Evolutionary conservation across 2,797 vertebrate species (phyloP).

Genomic region (Melanogrammus aeglefinus): DNA sequence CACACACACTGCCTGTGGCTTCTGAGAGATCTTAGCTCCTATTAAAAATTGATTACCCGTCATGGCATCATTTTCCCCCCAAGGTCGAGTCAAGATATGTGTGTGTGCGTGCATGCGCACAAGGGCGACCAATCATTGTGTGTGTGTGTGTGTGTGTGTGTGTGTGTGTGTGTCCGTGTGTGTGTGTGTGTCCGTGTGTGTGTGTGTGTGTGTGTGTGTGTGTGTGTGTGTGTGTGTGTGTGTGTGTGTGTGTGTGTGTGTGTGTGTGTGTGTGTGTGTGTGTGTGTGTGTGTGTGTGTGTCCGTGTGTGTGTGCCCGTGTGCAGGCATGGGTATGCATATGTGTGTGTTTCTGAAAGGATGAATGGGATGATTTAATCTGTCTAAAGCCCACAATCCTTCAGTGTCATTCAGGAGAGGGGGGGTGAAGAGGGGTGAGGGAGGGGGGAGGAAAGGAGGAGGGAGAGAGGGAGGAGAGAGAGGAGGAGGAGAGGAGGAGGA

Average conservation of each 20-base stretch:
- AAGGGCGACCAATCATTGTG: neutral
- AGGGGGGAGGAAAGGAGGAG: constrained; percentile 20
- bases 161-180: neutral
- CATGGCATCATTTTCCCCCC: constrained; percentile 63
- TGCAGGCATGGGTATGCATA: too few relatives aligned
- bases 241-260: too few relatives aligned
- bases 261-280: too few relatives aligned
- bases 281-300: too few relatives aligned
- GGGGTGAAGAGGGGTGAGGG: constrained; percentile 1
- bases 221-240: constrained; percentile 15
- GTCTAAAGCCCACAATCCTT: constrained; percentile 43
- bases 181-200: neutral
- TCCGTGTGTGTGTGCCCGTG: too few relatives aligned
- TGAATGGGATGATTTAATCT: constrained; percentile 49
- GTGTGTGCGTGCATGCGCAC: neutral
- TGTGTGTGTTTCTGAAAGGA: constrained; percentile 38
- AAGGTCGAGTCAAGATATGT: constrained; percentile 65
- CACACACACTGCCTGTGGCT: constrained; percentile 50
- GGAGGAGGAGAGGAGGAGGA: constrained; percentile 18
- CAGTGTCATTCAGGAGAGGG: constrained; percentile 45
- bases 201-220: neutral
- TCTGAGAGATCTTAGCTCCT: constrained; percentile 59
- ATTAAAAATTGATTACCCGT: constrained; percentile 77
- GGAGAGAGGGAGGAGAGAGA: constrained; percentile 20
- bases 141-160: constrained; percentile 3